A percentile compares a stretch with the other conserved stretches of the same genome.
Conservation (phyloP, 2,113 vertebrate genomes). For the Mystacornis crossleyi region DNA sequence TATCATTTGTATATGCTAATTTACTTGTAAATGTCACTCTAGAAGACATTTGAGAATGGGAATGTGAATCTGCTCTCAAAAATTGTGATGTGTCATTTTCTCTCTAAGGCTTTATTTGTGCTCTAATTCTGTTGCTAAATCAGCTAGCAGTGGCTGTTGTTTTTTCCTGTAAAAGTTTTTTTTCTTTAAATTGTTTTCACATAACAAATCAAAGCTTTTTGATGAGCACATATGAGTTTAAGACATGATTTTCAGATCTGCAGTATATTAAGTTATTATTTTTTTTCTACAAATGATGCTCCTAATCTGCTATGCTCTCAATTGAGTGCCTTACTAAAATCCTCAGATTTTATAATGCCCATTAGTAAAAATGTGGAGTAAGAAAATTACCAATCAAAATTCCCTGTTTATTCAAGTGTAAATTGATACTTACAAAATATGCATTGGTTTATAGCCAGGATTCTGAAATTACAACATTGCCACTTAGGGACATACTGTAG, state of each 20-base stretch:
- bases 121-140: constrained; percentile 47
- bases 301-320: constrained; percentile 40
- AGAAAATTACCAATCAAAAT: constrained; percentile 60
- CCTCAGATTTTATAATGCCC: constrained; percentile 30
- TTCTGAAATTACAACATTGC: constrained; percentile 16
- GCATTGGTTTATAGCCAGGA: constrained; percentile 20
- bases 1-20: constrained; percentile 22
- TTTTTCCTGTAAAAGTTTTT: not conserved
- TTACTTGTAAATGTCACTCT: constrained; percentile 47
- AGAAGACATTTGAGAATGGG: constrained; percentile 24
- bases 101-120: constrained; percentile 24
- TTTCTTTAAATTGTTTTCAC: constrained; percentile 54
- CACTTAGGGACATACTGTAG: not conserved
- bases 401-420: constrained; percentile 45
- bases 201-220: constrained; percentile 49
- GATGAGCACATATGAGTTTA: constrained; percentile 46
- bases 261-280: constrained; percentile 33
- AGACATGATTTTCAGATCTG: constrained; percentile 12
- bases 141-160: constrained; percentile 4
- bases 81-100: constrained; percentile 40
- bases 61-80: constrained; percentile 27
- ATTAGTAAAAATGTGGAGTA: constrained; percentile 59
- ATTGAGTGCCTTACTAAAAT: constrained; percentile 56
- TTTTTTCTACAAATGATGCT: constrained; percentile 51
- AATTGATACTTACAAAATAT: constrained; percentile 59